Evolutionary conservation across 2,113 vertebrate genomes (phyloP).

Genomic region (Rhizomys pruinosus): DNA sequence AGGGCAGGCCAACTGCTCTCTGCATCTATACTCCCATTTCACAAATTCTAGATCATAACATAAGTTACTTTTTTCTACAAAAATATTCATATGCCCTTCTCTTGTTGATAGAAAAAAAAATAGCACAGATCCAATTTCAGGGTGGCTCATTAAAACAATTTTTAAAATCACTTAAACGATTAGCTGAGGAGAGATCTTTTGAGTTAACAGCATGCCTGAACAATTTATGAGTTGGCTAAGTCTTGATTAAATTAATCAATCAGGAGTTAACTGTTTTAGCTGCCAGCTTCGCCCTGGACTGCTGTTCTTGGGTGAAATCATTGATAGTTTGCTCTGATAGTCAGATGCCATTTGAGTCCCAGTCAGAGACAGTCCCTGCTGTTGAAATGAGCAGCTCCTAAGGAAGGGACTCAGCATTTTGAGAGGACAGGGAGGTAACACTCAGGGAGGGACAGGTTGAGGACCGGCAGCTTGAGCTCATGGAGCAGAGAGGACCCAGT

Average conservation of each 20-base stretch:
- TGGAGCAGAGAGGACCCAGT: accelerated
- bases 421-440: background rate
- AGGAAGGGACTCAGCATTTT: background rate
- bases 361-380: background rate
- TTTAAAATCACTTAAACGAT: conserved; percentile 80
- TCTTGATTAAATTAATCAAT: conserved; percentile 83
- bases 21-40: conserved; percentile 10
- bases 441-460: background rate
- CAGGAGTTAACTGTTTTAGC: conserved; percentile 75
- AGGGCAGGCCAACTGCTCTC: background rate
- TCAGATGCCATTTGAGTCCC: background rate
- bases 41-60: conserved; percentile 43
- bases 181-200: conserved; percentile 79
- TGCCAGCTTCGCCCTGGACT: conserved; percentile 62
- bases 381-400: background rate
- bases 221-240: conserved; percentile 77
- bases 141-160: conserved; percentile 82
- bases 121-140: conserved; percentile 57
- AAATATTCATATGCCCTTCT: conserved; percentile 33
- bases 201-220: conserved; percentile 70
- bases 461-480: background rate
- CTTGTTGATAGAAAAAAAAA: conserved; percentile 63
- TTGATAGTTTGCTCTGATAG: conserved; percentile 52
- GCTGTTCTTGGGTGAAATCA: conserved; percentile 31
- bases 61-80: background rate